Evolutionary conservation across 2,797 vertebrate species (phyloP), one percentile per base, ranked within the genome.

Genomic region (Stomatorhinus walkeri): DNA sequence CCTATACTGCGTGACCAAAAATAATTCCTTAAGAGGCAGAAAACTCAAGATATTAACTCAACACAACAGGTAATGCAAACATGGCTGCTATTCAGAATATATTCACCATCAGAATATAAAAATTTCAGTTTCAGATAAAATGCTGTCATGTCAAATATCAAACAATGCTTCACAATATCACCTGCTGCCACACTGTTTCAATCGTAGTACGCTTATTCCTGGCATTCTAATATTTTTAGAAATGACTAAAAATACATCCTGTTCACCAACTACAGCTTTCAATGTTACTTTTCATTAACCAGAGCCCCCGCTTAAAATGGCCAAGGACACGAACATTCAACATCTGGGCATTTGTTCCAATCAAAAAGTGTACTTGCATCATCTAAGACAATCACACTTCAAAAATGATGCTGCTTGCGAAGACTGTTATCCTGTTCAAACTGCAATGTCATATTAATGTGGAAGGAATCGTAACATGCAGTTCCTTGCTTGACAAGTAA

Each of bases 171-270:
- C 28, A 56, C 16, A 88, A 88, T 19, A 88, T 59, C 36, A 51
- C 22, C 24, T 46, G n/a, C 56, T 40, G 32, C 6, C 28, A 19
- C n/a, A 19, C 72, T 46, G 12, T 24, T 32, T 12, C 10, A 76
- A 48, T 51, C 46, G n/a, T 2, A 36, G 4, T 5, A 40, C 9
- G 4, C 54, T 40, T 88, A 40, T 43, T 89, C 36, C 32, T 81
- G 22, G 56, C 61, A 89, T 79, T 46, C 43, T 46, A 22, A 51
- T 86, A 85, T 72, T 72, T 89, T 89, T 89, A 86, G 59, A 49
- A 9, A 89, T 76, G 64, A 51, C 83, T 52, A 89, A 86, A 85
- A 72, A 86, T 86, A 86, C 19, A 28, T 85, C 51, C 19, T 76
- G 59, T 89, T 85, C 88, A 52, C 83, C 12, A 68, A 43, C 87